phyloP scores from a whole-genome alignment of 2,113 vertebrate genomes.

The Scortum barcoo region DNA sequence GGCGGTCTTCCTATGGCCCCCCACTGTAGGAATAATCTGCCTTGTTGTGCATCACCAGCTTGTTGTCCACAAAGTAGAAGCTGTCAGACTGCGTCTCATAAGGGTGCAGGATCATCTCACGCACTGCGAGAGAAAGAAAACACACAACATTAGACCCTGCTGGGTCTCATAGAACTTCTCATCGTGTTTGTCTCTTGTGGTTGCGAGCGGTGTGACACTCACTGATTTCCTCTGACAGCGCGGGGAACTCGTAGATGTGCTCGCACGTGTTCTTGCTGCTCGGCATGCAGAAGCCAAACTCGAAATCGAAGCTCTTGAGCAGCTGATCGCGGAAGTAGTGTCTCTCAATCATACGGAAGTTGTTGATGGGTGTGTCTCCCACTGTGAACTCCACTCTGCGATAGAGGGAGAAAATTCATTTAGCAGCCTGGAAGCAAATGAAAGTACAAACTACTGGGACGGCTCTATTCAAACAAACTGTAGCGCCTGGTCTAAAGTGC shows the following conservation, averaged over 20 bases:
- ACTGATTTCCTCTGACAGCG: conserved; percentile 97
- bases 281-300: conserved; percentile 99
- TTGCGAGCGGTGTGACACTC: conserved; percentile 70
- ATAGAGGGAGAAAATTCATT: neutral
- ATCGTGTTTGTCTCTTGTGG: conserved; percentile 24
- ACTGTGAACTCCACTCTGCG: conserved; percentile 98
- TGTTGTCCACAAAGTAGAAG: conserved; percentile 99
- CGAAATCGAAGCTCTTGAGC: conserved; percentile 98
- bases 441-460: neutral
- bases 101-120: conserved; percentile 94
- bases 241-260: conserved; percentile 98
- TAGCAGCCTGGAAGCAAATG: neutral
- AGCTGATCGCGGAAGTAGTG: conserved; percentile 96
- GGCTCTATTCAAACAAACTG: too few species aligned
- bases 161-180: neutral
- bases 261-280: conserved; percentile 99
- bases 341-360: conserved; percentile 99
- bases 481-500: too few species aligned
- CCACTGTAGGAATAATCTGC: conserved; percentile 99
- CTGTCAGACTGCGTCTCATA: conserved; percentile 99
- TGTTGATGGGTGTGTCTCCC: conserved; percentile 95
- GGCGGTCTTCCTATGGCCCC: conserved; percentile 84
- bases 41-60: conserved; percentile 99
- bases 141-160: conserved; percentile 10
- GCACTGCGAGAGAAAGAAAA: conserved; percentile 84